A percentile compares a stretch with the other conserved stretches of the same genome.
These are phyloP conservation scores for Ondatra zibethicus DNA, from an alignment of 2,113 vertebrate species.

Conservation along the genomic window DNA sequence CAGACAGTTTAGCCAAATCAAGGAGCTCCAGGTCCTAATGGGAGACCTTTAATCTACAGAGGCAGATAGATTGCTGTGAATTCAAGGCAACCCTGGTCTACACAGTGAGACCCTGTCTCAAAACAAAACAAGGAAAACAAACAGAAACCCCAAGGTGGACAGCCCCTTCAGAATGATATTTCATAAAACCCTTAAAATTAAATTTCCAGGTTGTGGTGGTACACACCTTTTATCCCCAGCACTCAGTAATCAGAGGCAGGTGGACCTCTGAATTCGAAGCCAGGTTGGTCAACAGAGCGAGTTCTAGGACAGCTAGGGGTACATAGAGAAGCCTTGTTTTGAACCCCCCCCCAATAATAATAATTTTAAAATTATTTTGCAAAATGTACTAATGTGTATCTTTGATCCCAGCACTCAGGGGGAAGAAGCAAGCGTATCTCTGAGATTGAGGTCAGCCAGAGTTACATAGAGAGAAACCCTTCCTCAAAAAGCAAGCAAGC, in stretches of 20 bases:
- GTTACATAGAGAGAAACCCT: neutral
- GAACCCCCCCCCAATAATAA: neutral
- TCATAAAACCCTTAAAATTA: neutral
- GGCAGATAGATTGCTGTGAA: neutral
- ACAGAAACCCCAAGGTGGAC: neutral
- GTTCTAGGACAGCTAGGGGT: neutral
- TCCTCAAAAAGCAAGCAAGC: neutral
- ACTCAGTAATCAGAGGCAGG: neutral
- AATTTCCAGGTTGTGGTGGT: neutral
- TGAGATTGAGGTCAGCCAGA: neutral
- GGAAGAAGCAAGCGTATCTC: neutral
- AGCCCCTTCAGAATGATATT: neutral
- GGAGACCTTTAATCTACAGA: neutral
- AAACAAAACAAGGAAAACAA: neutral
- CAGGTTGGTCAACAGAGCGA: neutral
- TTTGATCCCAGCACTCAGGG: neutral
- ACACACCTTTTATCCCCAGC: neutral
- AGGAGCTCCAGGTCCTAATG: too few relatives aligned
- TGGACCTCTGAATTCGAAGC: neutral
- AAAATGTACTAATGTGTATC: neutral
- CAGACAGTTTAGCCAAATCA: neutral
- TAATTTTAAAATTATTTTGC: neutral
- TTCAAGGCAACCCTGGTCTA: neutral
- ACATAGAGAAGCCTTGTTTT: neutral
- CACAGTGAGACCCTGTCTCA: neutral